Conservation (phyloP, 2,113 vertebrate species). For the Aepyceros melampus region DNA sequence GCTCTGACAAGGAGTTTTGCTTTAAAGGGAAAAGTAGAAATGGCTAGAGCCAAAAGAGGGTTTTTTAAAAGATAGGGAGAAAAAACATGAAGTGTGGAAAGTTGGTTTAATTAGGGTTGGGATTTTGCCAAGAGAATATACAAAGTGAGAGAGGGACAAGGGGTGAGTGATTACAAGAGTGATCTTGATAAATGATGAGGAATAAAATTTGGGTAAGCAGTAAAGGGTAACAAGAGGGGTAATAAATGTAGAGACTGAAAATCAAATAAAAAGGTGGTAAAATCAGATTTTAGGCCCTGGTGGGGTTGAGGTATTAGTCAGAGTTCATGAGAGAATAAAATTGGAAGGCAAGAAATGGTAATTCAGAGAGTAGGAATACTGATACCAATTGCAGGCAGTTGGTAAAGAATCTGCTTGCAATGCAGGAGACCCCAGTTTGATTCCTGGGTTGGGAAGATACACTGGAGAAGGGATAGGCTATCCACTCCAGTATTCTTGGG, state of each 20-base stretch:
- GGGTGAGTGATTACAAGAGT: background rate
- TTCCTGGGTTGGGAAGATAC: background rate
- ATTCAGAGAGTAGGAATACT: background rate
- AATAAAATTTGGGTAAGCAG: background rate
- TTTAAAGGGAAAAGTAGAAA: constrained; percentile 24
- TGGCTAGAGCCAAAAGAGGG: background rate
- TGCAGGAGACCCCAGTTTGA: background rate
- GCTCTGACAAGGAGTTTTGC: background rate
- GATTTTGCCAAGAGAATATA: background rate
- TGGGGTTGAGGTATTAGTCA: background rate
- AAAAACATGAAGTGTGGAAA: background rate
- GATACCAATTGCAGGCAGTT: background rate
- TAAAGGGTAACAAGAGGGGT: background rate
- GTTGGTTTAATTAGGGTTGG: background rate
- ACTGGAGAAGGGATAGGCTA: background rate
- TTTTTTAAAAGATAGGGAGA: background rate
- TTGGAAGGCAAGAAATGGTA: background rate
- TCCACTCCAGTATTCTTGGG: background rate
- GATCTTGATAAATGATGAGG: background rate
- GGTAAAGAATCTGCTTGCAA: background rate
- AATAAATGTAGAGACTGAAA: background rate
- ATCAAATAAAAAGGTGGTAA: background rate
- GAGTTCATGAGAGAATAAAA: background rate
- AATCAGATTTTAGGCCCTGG: background rate
- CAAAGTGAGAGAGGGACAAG: background rate